Evolutionary conservation across 1,140 invertebrate genomes (phyloP), one percentile per base, ranked within the genome.

Genomic region (Diorhabda sublineata): DNA sequence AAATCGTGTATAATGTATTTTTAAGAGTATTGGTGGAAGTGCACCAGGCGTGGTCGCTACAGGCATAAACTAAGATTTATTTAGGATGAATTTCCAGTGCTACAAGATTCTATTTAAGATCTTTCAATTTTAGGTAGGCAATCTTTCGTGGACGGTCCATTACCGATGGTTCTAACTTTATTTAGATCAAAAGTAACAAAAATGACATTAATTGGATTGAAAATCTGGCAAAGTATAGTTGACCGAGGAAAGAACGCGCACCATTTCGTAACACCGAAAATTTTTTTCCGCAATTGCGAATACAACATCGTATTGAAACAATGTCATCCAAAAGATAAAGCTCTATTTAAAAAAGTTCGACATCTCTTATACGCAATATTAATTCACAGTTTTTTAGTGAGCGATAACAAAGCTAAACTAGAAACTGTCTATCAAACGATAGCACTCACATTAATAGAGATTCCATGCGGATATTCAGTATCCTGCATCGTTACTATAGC

Each of bases 221-320:
- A 85, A 26, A 80, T 87, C 3, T 69, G 87, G 3, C 83, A 87
- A 42, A 79, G 82, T 73, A 76, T 88, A 58, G 76, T 87, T 3
- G 87, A 88, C 71, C 76, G 86, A 64, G 79, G 82, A 8, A 69
- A 79, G 0, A 88, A 88, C 69, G 78, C 74, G 42, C 42, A 73
- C 9, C 73, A 81, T 63, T 84, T 88, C 61, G 74, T 82, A 45
- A 81, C 81, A 0, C 85, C 86, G 56, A 67, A 56, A 45, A 60
- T 67, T 60, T 67, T 67, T 45, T 58, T 67, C 45, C 65, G 44
- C 5, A 58, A 67, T 11, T 67, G 65, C 42, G 52, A 67, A 8
- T 66, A 66, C 26, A 26, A 11, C 26, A 45, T 66, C 2, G 60
- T 6, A 45, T 59, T 66, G 5, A 58, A 11, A 4, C 26, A 26